Conservation (phyloP, 2,797 vertebrate genomes). For the Arremon brunneinucha region DNA sequence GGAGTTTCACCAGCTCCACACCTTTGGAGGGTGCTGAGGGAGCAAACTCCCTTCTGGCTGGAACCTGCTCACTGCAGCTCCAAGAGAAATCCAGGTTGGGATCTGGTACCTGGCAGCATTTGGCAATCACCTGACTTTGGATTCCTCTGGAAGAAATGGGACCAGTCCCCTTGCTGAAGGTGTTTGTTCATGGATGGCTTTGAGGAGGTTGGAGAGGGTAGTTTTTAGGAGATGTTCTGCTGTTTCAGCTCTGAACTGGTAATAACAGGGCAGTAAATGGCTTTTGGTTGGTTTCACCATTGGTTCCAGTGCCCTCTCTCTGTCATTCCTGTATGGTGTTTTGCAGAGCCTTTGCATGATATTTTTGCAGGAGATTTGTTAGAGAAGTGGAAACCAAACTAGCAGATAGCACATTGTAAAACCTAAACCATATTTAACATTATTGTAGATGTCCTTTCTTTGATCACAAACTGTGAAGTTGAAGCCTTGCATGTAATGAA, state of each 20-base stretch:
- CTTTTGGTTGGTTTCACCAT: neutral
- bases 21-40: accelerated
- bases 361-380: neutral
- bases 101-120: accelerated
- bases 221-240: neutral
- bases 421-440: neutral
- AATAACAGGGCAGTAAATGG: neutral
- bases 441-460: constrained; percentile 4
- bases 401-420: neutral
- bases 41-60: neutral
- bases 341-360: neutral
- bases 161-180: neutral
- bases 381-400: neutral
- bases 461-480: neutral
- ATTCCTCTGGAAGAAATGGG: neutral
- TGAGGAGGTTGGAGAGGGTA: neutral
- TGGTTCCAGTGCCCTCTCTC: accelerated
- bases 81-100: neutral
- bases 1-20: neutral
- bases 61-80: neutral
- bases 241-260: neutral
- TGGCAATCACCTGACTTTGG: neutral
- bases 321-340: neutral
- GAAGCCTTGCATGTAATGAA: neutral
- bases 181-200: neutral